Evolutionary conservation across 2,888 invertebrate species (phyloP).

Genomic region (Synergus itoensis): DNA sequence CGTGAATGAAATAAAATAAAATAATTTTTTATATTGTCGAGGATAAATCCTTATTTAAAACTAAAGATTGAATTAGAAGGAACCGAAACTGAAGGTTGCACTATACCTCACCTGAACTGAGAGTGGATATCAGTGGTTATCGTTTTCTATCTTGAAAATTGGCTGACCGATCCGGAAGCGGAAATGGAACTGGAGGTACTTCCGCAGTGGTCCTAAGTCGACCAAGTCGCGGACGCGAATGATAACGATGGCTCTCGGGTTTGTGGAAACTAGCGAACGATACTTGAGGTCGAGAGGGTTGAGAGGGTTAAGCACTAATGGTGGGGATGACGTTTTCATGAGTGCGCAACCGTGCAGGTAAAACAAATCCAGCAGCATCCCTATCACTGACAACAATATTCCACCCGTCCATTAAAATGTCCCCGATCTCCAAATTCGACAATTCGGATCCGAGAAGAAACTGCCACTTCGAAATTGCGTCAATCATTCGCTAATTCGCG

Average conservation of each 20-base stretch:
- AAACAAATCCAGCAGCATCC: constrained; percentile 18
- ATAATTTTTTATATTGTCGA: not conserved
- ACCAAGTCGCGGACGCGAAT: constrained; percentile 55
- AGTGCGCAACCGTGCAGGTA: constrained; percentile 30
- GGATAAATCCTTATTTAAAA: not conserved
- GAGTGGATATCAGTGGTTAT: not conserved
- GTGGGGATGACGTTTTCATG: constrained; percentile 49
- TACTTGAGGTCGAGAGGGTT: constrained; percentile 53
- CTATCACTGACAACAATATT: constrained; percentile 20
- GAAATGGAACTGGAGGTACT: constrained; percentile 44
- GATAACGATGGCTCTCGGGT: constrained; percentile 45
- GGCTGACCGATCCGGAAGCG: constrained; percentile 44
- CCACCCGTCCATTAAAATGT: constrained; percentile 36
- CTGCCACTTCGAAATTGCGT: constrained; percentile 19
- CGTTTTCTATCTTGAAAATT: not conserved
- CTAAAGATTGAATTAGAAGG: not conserved
- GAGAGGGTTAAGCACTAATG: constrained; percentile 43
- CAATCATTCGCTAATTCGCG: constrained; percentile 37
- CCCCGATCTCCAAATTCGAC: constrained; percentile 31
- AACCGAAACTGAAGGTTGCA: not conserved
- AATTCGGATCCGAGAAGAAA: constrained; percentile 20
- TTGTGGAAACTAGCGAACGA: constrained; percentile 51
- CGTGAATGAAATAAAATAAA: not conserved
- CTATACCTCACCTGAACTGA: constrained; percentile 5
- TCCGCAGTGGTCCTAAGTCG: constrained; percentile 48